A percentile compares a stretch with the other conserved stretches of the same genome.
Conservation (phyloP, 2,797 vertebrate genomes). For the Sebastes oblongus region DNA sequence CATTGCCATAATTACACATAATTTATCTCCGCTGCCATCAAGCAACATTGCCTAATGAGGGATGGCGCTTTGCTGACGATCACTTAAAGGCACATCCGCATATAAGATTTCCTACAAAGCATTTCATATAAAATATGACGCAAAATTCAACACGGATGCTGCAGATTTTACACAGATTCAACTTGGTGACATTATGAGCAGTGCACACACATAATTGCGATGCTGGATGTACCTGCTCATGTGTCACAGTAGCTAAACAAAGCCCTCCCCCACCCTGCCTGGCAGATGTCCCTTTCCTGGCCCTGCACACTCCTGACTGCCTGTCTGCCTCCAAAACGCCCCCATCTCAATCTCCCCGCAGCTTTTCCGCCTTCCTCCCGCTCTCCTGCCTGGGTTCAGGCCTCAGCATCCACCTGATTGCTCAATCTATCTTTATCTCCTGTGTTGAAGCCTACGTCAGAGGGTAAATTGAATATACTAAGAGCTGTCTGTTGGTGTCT, state of each 20-base stretch:
- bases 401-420: conserved; percentile 83
- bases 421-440: conserved; percentile 87
- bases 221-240: conserved; percentile 30
- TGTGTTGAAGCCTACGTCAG: conserved; percentile 83
- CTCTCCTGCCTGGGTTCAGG: conserved; percentile 64
- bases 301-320: conserved; percentile 47
- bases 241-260: conserved; percentile 55
- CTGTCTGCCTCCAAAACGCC: conserved; percentile 50
- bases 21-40: conserved; percentile 81
- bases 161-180: background rate
- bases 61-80: conserved; percentile 68
- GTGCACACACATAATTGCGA: background rate
- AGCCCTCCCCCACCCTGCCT: conserved; percentile 47
- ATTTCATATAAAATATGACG: background rate
- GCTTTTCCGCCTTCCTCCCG: conserved; percentile 56
- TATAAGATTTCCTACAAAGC: conserved; percentile 10
- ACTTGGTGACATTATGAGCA: background rate
- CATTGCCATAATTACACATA: conserved; percentile 80
- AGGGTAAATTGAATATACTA: conserved; percentile 88
- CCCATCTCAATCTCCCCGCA: conserved; percentile 70
- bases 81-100: conserved; percentile 69
- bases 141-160: background rate
- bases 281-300: conserved; percentile 63
- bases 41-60: conserved; percentile 79
- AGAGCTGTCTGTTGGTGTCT: conserved; percentile 88